These are phyloP conservation scores for Clusia tigrina DNA, from an alignment of 2,888 invertebrate species.

Conservation along the genomic window DNA sequence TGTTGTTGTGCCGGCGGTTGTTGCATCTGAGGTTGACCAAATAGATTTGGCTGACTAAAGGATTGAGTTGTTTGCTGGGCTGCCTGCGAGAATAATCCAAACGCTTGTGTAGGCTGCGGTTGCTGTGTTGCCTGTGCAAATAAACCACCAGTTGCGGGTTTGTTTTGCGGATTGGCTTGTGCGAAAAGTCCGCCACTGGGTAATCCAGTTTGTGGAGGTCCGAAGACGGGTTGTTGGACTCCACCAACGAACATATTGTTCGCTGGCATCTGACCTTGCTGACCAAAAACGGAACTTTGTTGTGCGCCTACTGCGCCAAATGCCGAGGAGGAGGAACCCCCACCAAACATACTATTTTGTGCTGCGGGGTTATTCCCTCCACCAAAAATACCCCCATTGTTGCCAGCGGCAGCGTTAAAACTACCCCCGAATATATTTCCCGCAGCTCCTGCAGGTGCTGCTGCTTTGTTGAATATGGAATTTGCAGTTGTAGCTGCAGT, in stretches of 20 bases:
- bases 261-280: constrained; percentile 33
- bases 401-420: constrained; percentile 20
- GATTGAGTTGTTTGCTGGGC: constrained; percentile 9
- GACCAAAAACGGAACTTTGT: constrained; percentile 40
- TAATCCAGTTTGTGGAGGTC: constrained; percentile 33
- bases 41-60: constrained; percentile 25
- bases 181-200: constrained; percentile 26
- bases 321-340: background rate
- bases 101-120: constrained; percentile 19
- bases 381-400: constrained; percentile 37
- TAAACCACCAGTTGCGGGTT: constrained; percentile 26
- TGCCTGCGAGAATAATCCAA: constrained; percentile 4
- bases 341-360: background rate
- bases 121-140: constrained; percentile 31
- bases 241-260: constrained; percentile 37
- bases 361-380: constrained; percentile 14
- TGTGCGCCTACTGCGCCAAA: constrained; percentile 32
- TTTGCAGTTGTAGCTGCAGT: constrained; percentile 20
- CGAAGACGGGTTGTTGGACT: constrained; percentile 39
- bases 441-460: constrained; percentile 29
- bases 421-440: constrained; percentile 31
- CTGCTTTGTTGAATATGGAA: constrained; percentile 45
- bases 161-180: constrained; percentile 30
- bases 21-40: constrained; percentile 30
- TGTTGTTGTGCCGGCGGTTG: constrained; percentile 28